A percentile compares a stretch with the other conserved stretches of the same genome.
phyloP scores from a whole-genome alignment of 2,113 vertebrate genomes.

The Sclerurus mexicanus region DNA sequence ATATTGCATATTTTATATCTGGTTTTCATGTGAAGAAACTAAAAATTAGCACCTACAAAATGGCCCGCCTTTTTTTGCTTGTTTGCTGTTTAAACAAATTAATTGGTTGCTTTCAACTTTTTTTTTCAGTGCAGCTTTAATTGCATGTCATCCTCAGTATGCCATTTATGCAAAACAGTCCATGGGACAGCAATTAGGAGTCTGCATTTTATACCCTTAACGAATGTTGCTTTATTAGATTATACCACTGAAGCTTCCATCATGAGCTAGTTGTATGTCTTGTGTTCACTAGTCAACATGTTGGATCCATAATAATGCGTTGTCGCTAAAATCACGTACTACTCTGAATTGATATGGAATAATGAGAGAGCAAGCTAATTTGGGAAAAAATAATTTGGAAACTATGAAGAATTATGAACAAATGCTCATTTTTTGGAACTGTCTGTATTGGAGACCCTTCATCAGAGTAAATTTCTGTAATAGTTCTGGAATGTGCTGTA shows the following conservation, averaged over 20 bases:
- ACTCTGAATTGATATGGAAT: not conserved
- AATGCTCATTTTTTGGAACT: not conserved
- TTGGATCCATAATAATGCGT: not conserved
- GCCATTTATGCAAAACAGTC: not conserved
- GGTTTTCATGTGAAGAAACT: not conserved
- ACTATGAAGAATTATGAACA: not conserved
- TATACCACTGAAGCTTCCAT: not conserved
- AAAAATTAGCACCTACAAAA: not conserved
- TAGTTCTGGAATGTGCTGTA: not conserved
- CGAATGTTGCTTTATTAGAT: not conserved
- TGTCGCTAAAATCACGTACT: not conserved
- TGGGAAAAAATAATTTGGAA: not conserved
- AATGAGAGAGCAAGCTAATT: not conserved
- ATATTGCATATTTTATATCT: not conserved
- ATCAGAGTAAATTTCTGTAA: not conserved
- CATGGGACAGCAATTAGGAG: not conserved
- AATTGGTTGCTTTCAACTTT: not conserved
- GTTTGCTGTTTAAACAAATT: not conserved
- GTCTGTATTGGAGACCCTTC: not conserved
- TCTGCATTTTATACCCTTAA: not conserved
- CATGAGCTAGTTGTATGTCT: rapidly evolving
- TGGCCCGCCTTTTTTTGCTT: not conserved
- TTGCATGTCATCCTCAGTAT: not conserved
- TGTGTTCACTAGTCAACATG: not conserved
- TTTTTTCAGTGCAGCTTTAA: not conserved